Evolutionary conservation across 1,140 invertebrate genomes (phyloP), one percentile per base, ranked within the genome.

Genomic region (Hetaerina americana): DNA sequence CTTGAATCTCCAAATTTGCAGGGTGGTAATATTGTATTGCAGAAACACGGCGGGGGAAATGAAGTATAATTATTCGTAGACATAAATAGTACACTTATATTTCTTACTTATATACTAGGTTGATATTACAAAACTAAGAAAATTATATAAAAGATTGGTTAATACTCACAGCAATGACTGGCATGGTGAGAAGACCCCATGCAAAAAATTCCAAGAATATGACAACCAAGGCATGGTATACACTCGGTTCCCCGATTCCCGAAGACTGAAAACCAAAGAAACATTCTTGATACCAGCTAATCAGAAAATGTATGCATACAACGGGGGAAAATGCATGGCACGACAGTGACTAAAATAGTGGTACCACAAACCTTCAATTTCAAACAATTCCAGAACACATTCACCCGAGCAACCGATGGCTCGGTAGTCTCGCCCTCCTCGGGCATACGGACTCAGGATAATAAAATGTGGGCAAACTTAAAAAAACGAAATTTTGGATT

Each of bases 201-300:
- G 97, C 94, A 84, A 99, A 99, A 85, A 99, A 99, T 85, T 99
- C 97, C 81, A 99, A 85, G 85, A 99, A 99, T 83, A 99, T 99
- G 76, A 99, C 95, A 76, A 99, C 90, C 79, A 99, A 84, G 67
- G 97, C 97, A 89, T 99, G 97, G 83, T 97, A 96, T 49, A 99
- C 90, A 79, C 92, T 96, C 70, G 97, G 94, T 79, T 95, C 92
- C 74, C 94, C 94, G 78, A 96, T 89, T 75, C 94, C 94, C 75
- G 92, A 95, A 78, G 85, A 87, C 88, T 90, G 83, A 70, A 86
- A 86, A 75, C 75, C 76, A 75, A 79, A 78, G 74, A 76, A 76
- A 75, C 75, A 72, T 57, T 57, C 49, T 12, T 12, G 12, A 57
- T 57, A 12, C 22, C 49, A 57, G 22, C 12, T 12, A 57, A 57